Base-by-base conservation (phyloP, 2,888 invertebrate species). In the Drosophila peninsularis region DNA sequence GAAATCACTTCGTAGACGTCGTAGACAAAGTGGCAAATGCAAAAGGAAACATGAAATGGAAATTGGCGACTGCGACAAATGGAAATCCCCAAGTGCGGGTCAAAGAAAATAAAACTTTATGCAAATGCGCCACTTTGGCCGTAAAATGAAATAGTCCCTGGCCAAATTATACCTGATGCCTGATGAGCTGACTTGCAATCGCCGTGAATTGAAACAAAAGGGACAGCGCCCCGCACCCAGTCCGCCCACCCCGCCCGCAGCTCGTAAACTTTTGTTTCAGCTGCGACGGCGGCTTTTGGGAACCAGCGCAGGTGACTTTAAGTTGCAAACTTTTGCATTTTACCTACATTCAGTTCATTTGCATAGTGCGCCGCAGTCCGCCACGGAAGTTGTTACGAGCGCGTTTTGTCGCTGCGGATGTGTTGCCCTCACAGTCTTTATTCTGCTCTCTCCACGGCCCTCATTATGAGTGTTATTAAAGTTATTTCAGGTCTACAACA, bases 31-130 rank as follows among this genome's bases (percentile, higher is more conserved):
- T 81, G 84, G 63, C 79, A 71, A 77, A 79, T 69, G 65, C 64
- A 73, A 77, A 77, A 62, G 60, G 60, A 77, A 73, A 63, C 56
- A 68, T 52, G 30, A 71, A 76, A 73, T 85, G 75, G 68, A 80
- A 84, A 87, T 80, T 78, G 80, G 71, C 61, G 42, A 54, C 30
- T 27, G n/a, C 63, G 39, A 62, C 57, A 45, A 54, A 66, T 78
- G 64, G 85, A 80, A 85, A 76, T 85, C 81, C 85, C 85, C 81
- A 85, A 85, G 85, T 85, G 85, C 88, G 88, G 88, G 88, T 88
- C 88, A 86, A 84, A 82, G 88, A 84, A 88, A 84, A 88, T 87
- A 87, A 87, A 87, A 87, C 84, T 86, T 86, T 86, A 86, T 86
- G 86, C 88, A 86, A 86, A 86, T 86, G 86, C 71, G 88, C 80